A percentile compares a stretch with the other conserved stretches of the same genome.
Conservation (phyloP, 2,888 invertebrate species). For the Tryphoninae sp. region DNA sequence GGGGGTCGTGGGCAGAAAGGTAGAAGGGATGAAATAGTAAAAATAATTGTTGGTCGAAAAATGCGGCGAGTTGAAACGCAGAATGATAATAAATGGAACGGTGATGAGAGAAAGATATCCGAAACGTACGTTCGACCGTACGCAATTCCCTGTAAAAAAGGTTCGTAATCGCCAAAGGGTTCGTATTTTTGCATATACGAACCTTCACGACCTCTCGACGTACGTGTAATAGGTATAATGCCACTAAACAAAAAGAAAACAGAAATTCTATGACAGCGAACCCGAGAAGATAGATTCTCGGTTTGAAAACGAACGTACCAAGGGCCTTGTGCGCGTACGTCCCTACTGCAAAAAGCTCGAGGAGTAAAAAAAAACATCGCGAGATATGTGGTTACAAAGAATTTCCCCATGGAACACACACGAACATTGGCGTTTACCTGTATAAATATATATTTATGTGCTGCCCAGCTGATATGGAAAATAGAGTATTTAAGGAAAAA, state of each 20-base stretch:
- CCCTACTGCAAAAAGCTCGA: neutral
- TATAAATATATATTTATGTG: neutral
- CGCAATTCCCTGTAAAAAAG: conserved; percentile 74
- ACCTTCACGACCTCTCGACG: neutral
- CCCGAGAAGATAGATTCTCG: conserved; percentile 53
- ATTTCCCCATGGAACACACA: conserved; percentile 54
- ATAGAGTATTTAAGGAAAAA: conserved; percentile 44
- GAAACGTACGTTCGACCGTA: conserved; percentile 60
- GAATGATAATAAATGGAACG: conserved; percentile 69
- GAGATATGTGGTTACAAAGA: conserved; percentile 42
- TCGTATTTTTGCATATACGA: conserved; percentile 10
- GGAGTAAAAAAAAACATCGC: conserved; percentile 19
- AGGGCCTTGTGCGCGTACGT: conserved; percentile 5
- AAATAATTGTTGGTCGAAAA: conserved; percentile 54
- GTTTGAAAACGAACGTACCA: conserved; percentile 47
- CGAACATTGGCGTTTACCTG: conserved; percentile 12
- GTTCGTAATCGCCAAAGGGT: conserved; percentile 69
- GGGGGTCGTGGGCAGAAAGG: conserved; percentile 27
- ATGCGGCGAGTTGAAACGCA: conserved; percentile 49
- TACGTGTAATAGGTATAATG: conserved; percentile 42
- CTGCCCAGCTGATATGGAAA: conserved; percentile 20
- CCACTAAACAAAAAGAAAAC: conserved; percentile 13
- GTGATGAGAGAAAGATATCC: conserved; percentile 63
- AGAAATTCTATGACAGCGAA: conserved; percentile 33
- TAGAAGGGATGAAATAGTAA: conserved; percentile 33